These are phyloP conservation scores for Pomacea canaliculata DNA, from an alignment of 2,888 invertebrate genomes.

Conservation along the genomic window DNA sequence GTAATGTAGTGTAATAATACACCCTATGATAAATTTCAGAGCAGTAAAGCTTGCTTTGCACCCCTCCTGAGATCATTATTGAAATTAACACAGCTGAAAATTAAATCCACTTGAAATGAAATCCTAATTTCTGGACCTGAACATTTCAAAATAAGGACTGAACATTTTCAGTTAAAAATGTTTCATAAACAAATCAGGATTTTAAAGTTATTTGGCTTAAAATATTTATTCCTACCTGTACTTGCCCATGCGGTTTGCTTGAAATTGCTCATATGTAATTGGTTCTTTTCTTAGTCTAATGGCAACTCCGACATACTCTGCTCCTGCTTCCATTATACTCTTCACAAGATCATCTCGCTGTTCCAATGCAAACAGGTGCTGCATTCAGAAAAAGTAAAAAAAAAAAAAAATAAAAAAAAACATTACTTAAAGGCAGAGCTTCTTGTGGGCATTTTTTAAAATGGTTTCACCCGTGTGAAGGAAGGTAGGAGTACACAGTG, in stretches of 20 bases:
- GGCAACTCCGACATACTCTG: conserved; percentile 83
- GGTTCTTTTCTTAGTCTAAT: conserved; percentile 87
- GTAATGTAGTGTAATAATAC: neutral
- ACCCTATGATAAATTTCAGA: neutral
- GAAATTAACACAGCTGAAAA: too few species aligned
- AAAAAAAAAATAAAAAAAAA: too few species aligned
- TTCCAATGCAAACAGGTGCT: conserved; percentile 88
- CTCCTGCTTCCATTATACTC: conserved; percentile 86
- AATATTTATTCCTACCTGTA: conserved; percentile 77
- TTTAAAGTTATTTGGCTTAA: too few species aligned
- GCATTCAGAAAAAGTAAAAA: conserved; percentile 43
- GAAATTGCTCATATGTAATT: conserved; percentile 88
- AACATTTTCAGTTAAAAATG: too few species aligned
- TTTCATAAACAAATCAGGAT: too few species aligned
- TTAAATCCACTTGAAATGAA: too few species aligned
- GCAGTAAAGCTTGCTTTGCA: neutral
- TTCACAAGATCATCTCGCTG: conserved; percentile 89
- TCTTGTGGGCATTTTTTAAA: neutral
- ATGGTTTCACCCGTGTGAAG: neutral
- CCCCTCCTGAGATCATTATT: too few species aligned
- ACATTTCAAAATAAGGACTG: too few species aligned
- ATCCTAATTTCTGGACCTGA: too few species aligned
- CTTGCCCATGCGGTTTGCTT: conserved; percentile 89
- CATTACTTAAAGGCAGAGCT: neutral
- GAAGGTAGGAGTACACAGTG: too few species aligned